Evolutionary conservation across 2,888 invertebrate genomes (phyloP), one percentile per base, ranked within the genome.

Genomic region (Rhimphoctona megacephalus): DNA sequence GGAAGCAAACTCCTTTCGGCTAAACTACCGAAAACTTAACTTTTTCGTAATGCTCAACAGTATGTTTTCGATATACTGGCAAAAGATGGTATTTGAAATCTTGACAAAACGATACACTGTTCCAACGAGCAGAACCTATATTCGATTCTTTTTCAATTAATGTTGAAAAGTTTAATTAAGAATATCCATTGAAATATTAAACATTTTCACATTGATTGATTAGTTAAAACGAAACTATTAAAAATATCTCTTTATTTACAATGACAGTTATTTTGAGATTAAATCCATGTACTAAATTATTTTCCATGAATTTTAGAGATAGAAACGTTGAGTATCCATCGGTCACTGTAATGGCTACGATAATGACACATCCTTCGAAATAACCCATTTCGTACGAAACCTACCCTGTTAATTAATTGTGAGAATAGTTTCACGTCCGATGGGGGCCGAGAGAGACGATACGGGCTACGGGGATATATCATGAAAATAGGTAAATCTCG

Each of bases 341-440:
- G 54, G 69, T 70, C 73, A 30, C 25, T 25, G 52, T 66, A 49
- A 73, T 72, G n/a, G 83, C 54, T 52, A 22, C 54, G 33, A 72
- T 73, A 66, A 83, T 67, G 78, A 39, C 39, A 54, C 78, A 54
- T 79, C 72, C 66, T 79, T 78, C 72, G 83, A 33, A 64, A 78
- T 77, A 83, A 83, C 70, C 39, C 22, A 83, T 78, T 70, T 78
- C 83, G 77, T 57, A 57, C 74, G 69, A 49, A 74, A 74, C 36
- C 36, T 30, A 73, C 9, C 46, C 83, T 25, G 79, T 84, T 80
- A 84, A 84, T 84, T 84, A 84, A 80, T 79, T 74, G 74, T 69
- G 74, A 84, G 80, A 69, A 84, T 79, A 79, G 77, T 83, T 78
- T 79, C 73, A 57, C 57, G 39, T 66, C 30, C 46, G 72, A 66